Conservation (phyloP, 2,888 invertebrate species). For the Nesidiocoris tenuis region DNA sequence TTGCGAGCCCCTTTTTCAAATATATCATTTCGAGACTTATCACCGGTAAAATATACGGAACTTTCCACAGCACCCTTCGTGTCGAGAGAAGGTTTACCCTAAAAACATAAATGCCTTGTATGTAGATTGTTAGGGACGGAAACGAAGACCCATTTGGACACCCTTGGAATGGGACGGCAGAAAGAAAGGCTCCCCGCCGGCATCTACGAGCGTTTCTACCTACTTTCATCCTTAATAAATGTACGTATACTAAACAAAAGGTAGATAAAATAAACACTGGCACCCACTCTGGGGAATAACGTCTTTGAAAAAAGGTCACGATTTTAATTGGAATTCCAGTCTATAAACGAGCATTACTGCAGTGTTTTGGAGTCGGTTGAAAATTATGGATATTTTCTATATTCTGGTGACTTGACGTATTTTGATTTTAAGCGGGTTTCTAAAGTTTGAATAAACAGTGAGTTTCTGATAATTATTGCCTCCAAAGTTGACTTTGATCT, state of each 20-base stretch:
- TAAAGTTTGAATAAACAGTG: no score
- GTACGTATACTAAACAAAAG: background rate
- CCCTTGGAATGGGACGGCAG: constrained; percentile 11
- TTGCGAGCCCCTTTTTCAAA: constrained; percentile 17
- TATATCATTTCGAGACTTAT: constrained; percentile 30
- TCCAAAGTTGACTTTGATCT: no score
- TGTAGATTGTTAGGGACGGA: constrained; percentile 34
- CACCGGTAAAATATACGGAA: constrained; percentile 34
- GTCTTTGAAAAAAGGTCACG: no score
- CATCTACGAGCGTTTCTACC: background rate
- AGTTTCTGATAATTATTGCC: no score
- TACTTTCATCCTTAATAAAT: background rate
- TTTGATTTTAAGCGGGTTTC: no score
- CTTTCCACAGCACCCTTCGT: constrained; percentile 3
- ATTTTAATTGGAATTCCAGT: no score
- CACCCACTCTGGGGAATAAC: no score
- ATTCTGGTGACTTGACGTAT: no score
- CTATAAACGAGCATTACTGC: no score
- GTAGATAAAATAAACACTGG: no score
- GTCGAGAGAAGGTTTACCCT: constrained; percentile 8
- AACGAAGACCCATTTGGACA: constrained; percentile 22
- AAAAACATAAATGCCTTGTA: constrained; percentile 38
- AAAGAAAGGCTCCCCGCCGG: background rate
- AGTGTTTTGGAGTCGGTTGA: no score
- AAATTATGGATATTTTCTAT: no score